phyloP scores from a whole-genome alignment of 2,797 vertebrate species.

The Anabacerthia variegaticeps region DNA sequence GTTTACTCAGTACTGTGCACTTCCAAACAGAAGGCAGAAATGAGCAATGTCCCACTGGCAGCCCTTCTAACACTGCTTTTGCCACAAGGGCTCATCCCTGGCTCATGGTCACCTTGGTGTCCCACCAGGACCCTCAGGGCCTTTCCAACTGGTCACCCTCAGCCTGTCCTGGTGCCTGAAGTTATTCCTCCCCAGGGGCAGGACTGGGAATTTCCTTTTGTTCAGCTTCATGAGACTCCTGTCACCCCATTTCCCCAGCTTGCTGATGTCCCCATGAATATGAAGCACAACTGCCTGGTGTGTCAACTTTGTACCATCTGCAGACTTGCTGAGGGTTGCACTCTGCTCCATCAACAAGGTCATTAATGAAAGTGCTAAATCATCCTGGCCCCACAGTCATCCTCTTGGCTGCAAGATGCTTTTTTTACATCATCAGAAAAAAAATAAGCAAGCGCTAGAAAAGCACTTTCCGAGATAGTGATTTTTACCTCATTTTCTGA shows the following conservation, averaged over 20 bases:
- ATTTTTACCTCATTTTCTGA: slow-evolving; percentile 90
- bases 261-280: neutral
- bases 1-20: neutral
- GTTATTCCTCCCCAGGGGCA: neutral
- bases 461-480: neutral
- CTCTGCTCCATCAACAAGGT: neutral
- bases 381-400: neutral
- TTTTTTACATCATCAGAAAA: neutral
- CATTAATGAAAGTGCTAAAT: neutral
- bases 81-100: neutral
- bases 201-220: neutral
- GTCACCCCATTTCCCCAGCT: neutral
- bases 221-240: neutral
- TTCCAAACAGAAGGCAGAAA: neutral
- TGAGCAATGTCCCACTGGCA: neutral
- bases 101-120: neutral
- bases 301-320: neutral
- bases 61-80: neutral
- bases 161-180: neutral
- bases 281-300: neutral
- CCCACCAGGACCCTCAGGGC: neutral
- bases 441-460: neutral
- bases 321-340: neutral
- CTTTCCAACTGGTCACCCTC: neutral
- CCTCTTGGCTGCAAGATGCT: neutral